These are phyloP conservation scores for Coptodon bakossiorum DNA, from an alignment of 2,113 vertebrate genomes.

Conservation along the genomic window DNA sequence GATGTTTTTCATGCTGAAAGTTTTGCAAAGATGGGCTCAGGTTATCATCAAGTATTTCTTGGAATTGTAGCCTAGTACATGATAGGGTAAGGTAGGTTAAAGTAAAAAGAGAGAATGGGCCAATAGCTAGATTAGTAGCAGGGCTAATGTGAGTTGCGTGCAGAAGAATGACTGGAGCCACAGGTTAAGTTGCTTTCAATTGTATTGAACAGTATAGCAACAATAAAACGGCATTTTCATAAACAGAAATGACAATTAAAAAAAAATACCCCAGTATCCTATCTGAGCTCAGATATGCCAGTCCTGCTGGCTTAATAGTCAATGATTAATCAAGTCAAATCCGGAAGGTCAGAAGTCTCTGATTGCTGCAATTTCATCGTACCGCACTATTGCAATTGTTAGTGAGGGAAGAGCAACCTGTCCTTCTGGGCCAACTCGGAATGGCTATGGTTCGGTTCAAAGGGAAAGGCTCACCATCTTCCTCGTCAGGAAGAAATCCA, in stretches of 20 bases:
- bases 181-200: not conserved
- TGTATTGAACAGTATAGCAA: not conserved
- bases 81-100: not conserved
- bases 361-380: not conserved
- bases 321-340: not conserved
- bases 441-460: not conserved
- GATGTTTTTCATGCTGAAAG: not conserved
- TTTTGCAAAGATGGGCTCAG: not conserved
- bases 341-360: not conserved
- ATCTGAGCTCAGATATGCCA: not conserved
- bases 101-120: not conserved
- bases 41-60: not conserved
- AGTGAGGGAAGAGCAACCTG: not conserved
- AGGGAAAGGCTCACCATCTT: not conserved
- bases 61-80: not conserved
- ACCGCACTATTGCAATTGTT: not conserved
- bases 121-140: not conserved
- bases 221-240: accelerated
- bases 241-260: not conserved
- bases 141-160: not conserved
- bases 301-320: accelerated
- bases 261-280: accelerated
- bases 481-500: not conserved
- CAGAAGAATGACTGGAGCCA: not conserved
- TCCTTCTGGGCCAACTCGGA: not conserved